Conservation (phyloP, 2,888 invertebrate species). For the Myathropa florea region DNA sequence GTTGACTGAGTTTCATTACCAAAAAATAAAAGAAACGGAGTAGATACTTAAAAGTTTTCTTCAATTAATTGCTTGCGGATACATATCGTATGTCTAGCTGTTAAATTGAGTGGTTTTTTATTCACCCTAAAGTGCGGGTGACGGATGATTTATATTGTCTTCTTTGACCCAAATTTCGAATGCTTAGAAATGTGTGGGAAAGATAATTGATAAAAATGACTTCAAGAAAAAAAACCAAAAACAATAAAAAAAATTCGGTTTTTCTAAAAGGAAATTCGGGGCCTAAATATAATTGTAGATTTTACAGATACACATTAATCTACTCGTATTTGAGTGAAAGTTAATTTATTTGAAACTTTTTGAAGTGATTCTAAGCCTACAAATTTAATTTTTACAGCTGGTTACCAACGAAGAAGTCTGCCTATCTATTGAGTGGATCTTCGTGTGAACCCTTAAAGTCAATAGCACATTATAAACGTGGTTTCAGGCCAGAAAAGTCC, state of each 20-base stretch:
- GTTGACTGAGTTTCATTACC: conserved; percentile 27
- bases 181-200: conserved; percentile 3
- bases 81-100: conserved; percentile 3
- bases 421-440: too few species aligned
- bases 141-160: neutral
- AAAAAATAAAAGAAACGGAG: conserved; percentile 8
- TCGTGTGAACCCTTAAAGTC: too few species aligned
- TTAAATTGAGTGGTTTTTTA: neutral
- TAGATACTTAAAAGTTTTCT: conserved; percentile 11
- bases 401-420: too few species aligned
- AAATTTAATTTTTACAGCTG: too few species aligned
- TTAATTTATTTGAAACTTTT: neutral
- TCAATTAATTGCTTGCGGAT: conserved; percentile 2
- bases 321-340: neutral
- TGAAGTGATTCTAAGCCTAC: neutral
- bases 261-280: neutral
- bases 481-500: too few species aligned
- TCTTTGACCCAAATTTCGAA: neutral
- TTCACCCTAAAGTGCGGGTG: neutral
- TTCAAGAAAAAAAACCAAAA: neutral
- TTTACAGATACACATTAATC: neutral
- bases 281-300: neutral
- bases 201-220: neutral
- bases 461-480: too few species aligned
- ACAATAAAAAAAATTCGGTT: conserved; percentile 17